Percentiles rank a stretch among this genome's conserved stretches.
Conservation (phyloP, 2,113 vertebrate genomes). For the Alouatta palliata region DNA sequence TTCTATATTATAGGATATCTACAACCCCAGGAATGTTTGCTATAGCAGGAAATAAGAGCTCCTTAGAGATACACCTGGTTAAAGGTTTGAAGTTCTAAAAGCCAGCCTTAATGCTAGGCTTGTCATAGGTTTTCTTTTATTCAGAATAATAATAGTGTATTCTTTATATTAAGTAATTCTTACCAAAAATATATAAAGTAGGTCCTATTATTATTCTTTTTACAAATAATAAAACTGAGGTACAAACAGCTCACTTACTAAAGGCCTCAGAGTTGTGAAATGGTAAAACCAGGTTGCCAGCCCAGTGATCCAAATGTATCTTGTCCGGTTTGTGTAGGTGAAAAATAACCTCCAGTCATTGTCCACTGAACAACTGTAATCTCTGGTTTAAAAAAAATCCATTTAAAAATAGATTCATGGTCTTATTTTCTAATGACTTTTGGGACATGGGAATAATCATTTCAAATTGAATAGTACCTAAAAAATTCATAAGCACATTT, state of each 20-base stretch:
- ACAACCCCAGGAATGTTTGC: background rate
- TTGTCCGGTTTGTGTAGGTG: background rate
- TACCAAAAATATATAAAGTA: background rate
- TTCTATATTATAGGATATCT: background rate
- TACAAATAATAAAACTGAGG: background rate
- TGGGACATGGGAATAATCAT: background rate
- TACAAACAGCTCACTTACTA: background rate
- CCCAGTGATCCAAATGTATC: background rate
- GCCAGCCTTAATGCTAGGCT: background rate
- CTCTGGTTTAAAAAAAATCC: background rate
- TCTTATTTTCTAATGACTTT: conserved; percentile 26
- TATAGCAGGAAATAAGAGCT: background rate
- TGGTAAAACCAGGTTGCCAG: background rate
- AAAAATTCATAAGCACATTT: conserved; percentile 11
- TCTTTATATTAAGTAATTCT: background rate
- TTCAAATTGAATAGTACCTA: conserved; percentile 18
- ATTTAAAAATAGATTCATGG: background rate
- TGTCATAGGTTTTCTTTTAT: background rate
- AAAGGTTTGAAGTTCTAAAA: background rate
- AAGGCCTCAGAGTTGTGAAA: background rate
- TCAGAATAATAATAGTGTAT: background rate
- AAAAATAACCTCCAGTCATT: background rate
- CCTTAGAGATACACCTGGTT: background rate
- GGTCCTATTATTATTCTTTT: background rate
- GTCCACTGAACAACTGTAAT: background rate